Conservation (phyloP, 2,797 vertebrate genomes). For the Pteronotus mesoamericanus region DNA sequence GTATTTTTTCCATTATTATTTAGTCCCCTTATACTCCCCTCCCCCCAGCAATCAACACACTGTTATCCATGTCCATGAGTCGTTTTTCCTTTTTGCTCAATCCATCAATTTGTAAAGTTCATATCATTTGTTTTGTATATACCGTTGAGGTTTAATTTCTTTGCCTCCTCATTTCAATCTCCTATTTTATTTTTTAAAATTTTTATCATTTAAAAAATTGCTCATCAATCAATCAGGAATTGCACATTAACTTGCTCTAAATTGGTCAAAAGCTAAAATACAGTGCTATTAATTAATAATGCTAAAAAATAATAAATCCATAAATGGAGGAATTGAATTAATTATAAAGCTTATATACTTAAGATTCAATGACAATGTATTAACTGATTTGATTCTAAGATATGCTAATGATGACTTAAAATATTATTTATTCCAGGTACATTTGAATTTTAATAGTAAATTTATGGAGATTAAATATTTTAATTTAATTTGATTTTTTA, state of each 20-base stretch:
- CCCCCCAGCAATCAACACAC: no score
- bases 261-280: not conserved
- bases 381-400: constrained; percentile 3
- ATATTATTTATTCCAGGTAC: not conserved
- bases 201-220: not conserved
- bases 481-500: constrained; percentile 12
- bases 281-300: not conserved
- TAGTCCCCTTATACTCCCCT: no score
- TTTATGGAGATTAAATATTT: not conserved
- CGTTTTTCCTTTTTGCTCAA: no score
- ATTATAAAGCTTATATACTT: constrained; percentile 18
- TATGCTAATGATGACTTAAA: not conserved
- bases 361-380: not conserved
- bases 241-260: not conserved
- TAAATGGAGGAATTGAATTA: not conserved
- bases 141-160: not conserved
- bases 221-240: not conserved
- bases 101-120: not conserved
- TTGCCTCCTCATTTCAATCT: not conserved
- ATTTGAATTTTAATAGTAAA: constrained; percentile 18
- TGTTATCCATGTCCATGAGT: no score
- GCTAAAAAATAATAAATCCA: constrained; percentile 35
- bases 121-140: not conserved
- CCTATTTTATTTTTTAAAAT: not conserved
- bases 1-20: no score